These are phyloP conservation scores for Corythornis vintsioides DNA, from an alignment of 2,113 vertebrate genomes.

Conservation along the genomic window DNA sequence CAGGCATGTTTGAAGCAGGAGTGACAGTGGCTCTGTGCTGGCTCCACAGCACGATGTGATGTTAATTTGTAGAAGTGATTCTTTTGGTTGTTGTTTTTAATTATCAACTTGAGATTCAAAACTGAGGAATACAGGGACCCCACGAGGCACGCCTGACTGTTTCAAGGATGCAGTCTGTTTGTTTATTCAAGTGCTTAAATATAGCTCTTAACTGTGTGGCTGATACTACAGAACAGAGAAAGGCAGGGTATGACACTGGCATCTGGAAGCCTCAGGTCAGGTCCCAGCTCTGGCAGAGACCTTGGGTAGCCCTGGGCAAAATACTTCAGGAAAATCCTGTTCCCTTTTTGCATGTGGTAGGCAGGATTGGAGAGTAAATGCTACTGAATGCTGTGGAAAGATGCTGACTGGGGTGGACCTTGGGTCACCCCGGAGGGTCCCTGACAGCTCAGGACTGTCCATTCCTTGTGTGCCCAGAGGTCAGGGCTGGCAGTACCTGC, in stretches of 20 bases:
- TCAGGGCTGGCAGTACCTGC: neutral
- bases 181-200: neutral
- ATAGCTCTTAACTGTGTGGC: neutral
- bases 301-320: neutral
- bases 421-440: neutral
- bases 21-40: neutral
- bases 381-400: neutral
- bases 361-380: neutral
- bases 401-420: fast-evolving
- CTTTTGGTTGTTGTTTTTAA: neutral
- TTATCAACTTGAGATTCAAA: neutral
- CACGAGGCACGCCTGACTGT: neutral
- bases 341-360: neutral
- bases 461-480: neutral
- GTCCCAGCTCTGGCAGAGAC: neutral
- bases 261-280: neutral
- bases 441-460: fast-evolving
- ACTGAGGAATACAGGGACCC: neutral
- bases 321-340: too few species aligned
- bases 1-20: neutral
- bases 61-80: neutral
- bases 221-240: neutral
- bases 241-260: neutral
- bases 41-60: neutral
- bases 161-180: neutral